Percentiles rank a stretch among this genome's conserved stretches.
phyloP scores from a whole-genome alignment of 2,797 vertebrate genomes.

The Fistularia tabacaria region DNA sequence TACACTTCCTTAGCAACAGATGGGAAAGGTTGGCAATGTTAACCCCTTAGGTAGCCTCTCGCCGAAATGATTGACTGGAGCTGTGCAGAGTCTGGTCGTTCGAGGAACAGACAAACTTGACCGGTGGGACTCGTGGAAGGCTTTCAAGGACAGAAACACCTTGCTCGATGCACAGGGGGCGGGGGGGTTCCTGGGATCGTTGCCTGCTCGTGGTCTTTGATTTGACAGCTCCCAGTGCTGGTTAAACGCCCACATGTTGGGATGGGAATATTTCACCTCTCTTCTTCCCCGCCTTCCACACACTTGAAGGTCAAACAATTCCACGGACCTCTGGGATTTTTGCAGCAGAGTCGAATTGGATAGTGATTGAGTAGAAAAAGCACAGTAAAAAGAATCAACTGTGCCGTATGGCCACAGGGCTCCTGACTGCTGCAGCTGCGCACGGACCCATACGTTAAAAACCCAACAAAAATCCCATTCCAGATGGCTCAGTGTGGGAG shows the following conservation, averaged over 20 bases:
- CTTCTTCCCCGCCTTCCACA: constrained; percentile 19
- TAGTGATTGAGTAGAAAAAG: constrained; percentile 40
- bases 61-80: constrained; percentile 46
- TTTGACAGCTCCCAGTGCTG: constrained; percentile 64
- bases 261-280: constrained; percentile 32
- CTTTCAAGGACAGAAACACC: constrained; percentile 69
- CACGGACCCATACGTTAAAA: constrained; percentile 47
- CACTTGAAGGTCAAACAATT: constrained; percentile 68
- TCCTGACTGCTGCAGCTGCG: constrained; percentile 40
- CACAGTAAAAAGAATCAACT: constrained; percentile 49
- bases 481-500: constrained; percentile 61
- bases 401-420: constrained; percentile 38
- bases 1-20: constrained; percentile 89
- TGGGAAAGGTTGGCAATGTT: constrained; percentile 81
- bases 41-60: constrained; percentile 76
- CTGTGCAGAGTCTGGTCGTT: constrained; percentile 37
- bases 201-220: constrained; percentile 49
- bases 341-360: constrained; percentile 33
- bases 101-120: constrained; percentile 40
- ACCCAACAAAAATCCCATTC: constrained; percentile 50
- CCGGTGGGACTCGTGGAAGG: constrained; percentile 20
- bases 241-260: constrained; percentile 51
- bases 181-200: constrained; percentile 42
- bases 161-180: constrained; percentile 33
- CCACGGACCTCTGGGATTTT: constrained; percentile 42